Percentiles rank a stretch among this genome's conserved stretches.
phyloP scores from a whole-genome alignment of 2,113 vertebrate genomes.

The Numida meleagris region DNA sequence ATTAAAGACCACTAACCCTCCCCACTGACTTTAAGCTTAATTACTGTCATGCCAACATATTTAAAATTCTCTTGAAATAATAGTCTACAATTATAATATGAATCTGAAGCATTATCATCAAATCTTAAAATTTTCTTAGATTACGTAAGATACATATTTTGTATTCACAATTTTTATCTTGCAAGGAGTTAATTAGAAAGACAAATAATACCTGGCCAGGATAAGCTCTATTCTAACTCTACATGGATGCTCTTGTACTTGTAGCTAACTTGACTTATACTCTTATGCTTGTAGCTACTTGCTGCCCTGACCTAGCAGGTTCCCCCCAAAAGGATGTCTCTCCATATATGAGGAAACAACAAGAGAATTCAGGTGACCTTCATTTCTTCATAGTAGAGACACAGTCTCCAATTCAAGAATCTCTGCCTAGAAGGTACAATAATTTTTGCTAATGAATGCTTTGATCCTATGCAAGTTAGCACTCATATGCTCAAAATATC shows the following conservation, averaged over 20 bases:
- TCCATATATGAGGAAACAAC: not conserved
- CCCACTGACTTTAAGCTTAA: not conserved
- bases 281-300: not conserved
- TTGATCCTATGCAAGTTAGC: not conserved
- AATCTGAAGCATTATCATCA: not conserved
- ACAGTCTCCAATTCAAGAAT: not conserved
- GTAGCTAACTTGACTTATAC: not conserved
- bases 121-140: not conserved
- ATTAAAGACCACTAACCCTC: not conserved
- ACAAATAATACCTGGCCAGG: not conserved
- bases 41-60: not conserved
- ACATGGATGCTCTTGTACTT: rapidly evolving
- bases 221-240: not conserved
- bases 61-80: not conserved
- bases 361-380: not conserved
- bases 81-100: not conserved
- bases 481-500: not conserved
- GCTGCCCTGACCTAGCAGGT: not conserved
- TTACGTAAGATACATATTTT: not conserved
- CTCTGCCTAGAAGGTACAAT: not conserved
- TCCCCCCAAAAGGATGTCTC: not conserved
- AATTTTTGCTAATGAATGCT: not conserved
- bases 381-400: not conserved
- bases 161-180: not conserved
- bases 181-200: not conserved